Evolutionary conservation across 35 echinoderm and acorn worm genomes (phyloP).

Genomic region (Patiria miniata): DNA sequence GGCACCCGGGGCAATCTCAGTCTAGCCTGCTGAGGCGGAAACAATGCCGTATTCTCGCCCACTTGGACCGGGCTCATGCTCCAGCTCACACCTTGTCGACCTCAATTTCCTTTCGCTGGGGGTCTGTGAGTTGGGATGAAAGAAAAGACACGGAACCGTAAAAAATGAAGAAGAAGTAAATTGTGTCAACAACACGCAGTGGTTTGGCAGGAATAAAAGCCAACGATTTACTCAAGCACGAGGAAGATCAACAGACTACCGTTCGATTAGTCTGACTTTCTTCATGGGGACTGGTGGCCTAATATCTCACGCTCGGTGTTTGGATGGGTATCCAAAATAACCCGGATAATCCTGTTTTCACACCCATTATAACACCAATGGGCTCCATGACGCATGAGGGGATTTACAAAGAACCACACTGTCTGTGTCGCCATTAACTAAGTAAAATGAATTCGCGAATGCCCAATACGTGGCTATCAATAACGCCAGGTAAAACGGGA

Average conservation of each 20-base stretch:
- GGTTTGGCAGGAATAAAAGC: background rate
- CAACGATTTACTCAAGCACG: background rate
- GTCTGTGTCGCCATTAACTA: too few relatives aligned
- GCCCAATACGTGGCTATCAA: too few relatives aligned
- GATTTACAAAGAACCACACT: too few relatives aligned
- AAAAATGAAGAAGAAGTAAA: too few relatives aligned
- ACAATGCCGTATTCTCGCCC: background rate
- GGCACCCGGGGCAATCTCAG: conserved; percentile 4
- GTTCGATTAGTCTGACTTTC: background rate
- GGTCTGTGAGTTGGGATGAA: background rate
- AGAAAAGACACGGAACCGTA: background rate
- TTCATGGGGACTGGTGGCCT: background rate
- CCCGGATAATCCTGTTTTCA: background rate
- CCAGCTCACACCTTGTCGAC: conserved; percentile 5
- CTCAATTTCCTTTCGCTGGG: conserved; percentile 4
- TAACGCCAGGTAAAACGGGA: too few relatives aligned
- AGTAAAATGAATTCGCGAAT: too few relatives aligned
- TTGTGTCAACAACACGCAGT: background rate
- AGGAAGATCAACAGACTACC: background rate
- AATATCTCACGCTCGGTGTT: background rate
- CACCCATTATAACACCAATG: background rate
- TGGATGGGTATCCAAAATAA: background rate
- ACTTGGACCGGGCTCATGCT: conserved; percentile 22
- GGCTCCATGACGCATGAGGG: too few relatives aligned
- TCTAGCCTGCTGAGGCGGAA: conserved; percentile 13